Base-by-base conservation (phyloP, 2,113 vertebrate genomes). In the Vanacampus margaritifer region DNA sequence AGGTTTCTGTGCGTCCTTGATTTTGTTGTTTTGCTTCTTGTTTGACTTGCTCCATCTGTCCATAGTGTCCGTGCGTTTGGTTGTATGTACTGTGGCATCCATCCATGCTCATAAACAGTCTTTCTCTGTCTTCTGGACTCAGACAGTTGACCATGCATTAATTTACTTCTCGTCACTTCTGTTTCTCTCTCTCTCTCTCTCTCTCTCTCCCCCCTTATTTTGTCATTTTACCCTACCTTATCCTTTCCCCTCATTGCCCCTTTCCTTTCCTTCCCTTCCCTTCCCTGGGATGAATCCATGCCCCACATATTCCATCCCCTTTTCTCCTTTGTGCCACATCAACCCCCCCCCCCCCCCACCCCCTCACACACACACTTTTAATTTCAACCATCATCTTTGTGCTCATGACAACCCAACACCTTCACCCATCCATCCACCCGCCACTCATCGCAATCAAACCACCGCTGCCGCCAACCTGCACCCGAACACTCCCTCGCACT, bases 71-170 rank as follows among this genome's bases (percentile, higher is more conserved):
- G 35, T 81, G 73, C 57, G 43, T 72, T 80, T 68, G 26, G 58
- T 72, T 59, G 36, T 64, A 32, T 63, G 54, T 73, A 6, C 48
- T 65, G 76, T 72, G 76, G 74, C 53, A 48, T 73, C 74, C 67
- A 71, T 83, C 82, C 79, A 82, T 77, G 74, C 75, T 81, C 84
- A 87, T 75, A 58, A 79, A 85, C 58, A 56, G 48, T 83, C 86
- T 81, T 81, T 84, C 85, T 85, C 82, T 90, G 76, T 87, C 81
- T 84, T 83, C 82, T 87, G 82, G 78, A 81, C 81, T 87, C 83
- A 82, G 83, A 86, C 83, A 86, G 84, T 89, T 80, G 69, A 89
- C 79, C 88, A 90, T 88, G 88, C 87, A 88, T 90, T 90, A 89
- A 90, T 89, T 90, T 90, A 77, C 73, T 84, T 88, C 87, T 90